phyloP scores from a whole-genome alignment of 2,888 invertebrate genomes.

The Macrophya alboannulata region DNA sequence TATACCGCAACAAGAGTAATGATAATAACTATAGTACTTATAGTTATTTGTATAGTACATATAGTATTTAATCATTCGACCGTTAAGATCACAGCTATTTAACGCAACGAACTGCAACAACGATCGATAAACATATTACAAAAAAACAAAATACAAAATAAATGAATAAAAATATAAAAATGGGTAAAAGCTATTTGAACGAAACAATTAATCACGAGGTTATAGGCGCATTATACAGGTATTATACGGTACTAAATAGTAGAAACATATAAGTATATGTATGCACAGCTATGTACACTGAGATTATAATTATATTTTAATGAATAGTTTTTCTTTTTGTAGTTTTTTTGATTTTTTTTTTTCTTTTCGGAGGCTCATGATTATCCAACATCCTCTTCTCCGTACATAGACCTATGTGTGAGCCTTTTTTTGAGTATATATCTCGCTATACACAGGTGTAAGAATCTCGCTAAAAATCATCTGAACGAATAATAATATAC shows the following conservation, averaged over 20 bases:
- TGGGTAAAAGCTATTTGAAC: slow-evolving; percentile 3
- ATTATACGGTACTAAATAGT: too few relatives aligned
- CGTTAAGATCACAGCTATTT: not conserved
- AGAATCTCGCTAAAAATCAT: too few relatives aligned
- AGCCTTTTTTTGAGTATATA: too few relatives aligned
- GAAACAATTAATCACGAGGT: slow-evolving; percentile 3
- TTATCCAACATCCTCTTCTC: not conserved
- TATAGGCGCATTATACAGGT: too few relatives aligned
- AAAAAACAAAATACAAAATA: not conserved
- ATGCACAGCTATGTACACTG: not conserved
- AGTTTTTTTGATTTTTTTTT: not conserved
- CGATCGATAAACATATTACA: not conserved
- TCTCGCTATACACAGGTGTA: too few relatives aligned
- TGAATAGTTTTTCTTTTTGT: not conserved
- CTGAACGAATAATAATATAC: too few relatives aligned
- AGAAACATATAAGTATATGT: not conserved
- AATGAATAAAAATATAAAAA: not conserved
- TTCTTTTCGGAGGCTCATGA: not conserved
- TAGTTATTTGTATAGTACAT: not conserved
- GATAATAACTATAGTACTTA: not conserved
- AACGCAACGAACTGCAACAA: slow-evolving; percentile 10
- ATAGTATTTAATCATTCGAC: not conserved
- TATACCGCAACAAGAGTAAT: not conserved
- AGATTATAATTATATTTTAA: not conserved
- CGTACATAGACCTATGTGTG: too few relatives aligned